A percentile compares a stretch with the other conserved stretches of the same genome.
These are phyloP conservation scores for human (Homo sapiens) DNA, from an alignment of 2,113 vertebrate genomes.

Conservation along the genomic window DNA sequence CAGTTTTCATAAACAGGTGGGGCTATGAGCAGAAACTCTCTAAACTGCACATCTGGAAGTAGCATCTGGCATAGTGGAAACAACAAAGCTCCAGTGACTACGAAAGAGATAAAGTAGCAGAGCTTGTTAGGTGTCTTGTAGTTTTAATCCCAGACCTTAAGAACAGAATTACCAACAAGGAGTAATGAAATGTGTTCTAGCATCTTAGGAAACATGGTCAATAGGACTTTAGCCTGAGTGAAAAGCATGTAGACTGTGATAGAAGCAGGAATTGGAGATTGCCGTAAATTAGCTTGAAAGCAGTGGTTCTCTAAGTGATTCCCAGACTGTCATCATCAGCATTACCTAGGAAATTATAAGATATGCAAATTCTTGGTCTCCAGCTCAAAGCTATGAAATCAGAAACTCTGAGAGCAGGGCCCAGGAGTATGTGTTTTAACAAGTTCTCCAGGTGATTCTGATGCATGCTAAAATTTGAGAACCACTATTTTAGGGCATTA, in stretches of 20 bases:
- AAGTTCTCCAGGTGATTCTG: background rate
- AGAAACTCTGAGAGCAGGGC: background rate
- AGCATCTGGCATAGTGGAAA: conserved; percentile 14
- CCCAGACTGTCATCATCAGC: background rate
- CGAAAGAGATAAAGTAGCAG: background rate
- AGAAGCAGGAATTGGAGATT: background rate
- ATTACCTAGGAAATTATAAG: background rate
- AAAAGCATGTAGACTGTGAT: background rate
- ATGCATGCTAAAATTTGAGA: background rate
- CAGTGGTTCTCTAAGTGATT: background rate
- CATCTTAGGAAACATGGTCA: background rate
- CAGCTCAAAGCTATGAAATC: background rate
- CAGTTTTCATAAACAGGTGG: conserved; percentile 53
- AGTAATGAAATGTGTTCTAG: background rate
- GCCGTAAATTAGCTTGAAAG: background rate
- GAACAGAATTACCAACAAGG: background rate
- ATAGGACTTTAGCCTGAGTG: background rate
- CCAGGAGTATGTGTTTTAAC: background rate
- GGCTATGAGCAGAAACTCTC: conserved; percentile 41
- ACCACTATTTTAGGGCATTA: background rate
- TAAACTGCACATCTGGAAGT: background rate
- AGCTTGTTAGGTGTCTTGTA: conserved; percentile 15
- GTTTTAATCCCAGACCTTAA: background rate
- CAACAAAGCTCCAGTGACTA: background rate
- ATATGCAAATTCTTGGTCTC: background rate